Percentiles rank a stretch among this genome's conserved stretches.
Evolutionary conservation across 2,888 invertebrate genomes (phyloP).

Genomic region (Sabellastarte sp.): DNA sequence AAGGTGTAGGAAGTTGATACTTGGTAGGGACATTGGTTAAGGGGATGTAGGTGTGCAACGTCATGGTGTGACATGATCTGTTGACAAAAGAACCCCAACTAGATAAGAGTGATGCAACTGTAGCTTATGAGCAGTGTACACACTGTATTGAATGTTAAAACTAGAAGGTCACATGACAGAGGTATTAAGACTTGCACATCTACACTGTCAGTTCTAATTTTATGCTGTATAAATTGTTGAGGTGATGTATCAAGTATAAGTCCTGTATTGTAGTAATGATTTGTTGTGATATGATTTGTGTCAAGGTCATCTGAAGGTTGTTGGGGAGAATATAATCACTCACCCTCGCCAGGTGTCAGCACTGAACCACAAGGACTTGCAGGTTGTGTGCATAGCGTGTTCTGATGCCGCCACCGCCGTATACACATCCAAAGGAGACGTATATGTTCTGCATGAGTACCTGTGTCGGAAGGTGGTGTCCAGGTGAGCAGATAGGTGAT

Average conservation of each 20-base stretch:
- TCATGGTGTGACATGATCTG: no score
- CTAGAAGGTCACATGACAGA: no score
- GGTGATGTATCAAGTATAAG: background rate
- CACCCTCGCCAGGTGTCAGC: slow-evolving; percentile 53
- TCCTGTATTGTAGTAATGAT: background rate
- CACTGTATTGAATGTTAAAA: no score
- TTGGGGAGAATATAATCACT: slow-evolving; percentile 49
- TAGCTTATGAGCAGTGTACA: no score
- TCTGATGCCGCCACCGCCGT: slow-evolving; percentile 72
- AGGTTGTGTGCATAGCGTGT: slow-evolving; percentile 65
- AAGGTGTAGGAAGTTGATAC: no score
- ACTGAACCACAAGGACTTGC: slow-evolving; percentile 61
- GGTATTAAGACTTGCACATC: no score
- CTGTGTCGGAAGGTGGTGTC: slow-evolving; percentile 68
- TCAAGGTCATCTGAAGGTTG: slow-evolving; percentile 64
- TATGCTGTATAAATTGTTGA: background rate
- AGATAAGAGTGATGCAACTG: no score
- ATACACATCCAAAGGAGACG: slow-evolving; percentile 69
- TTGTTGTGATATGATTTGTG: background rate
- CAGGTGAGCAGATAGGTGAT: background rate
- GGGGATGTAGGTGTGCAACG: no score
- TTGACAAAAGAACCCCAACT: no score
- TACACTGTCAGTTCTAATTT: background rate
- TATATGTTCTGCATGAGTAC: slow-evolving; percentile 72
- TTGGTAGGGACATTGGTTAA: no score